These are phyloP conservation scores for Papilio demoleus DNA, from an alignment of 2,888 invertebrate species.

Conservation along the genomic window DNA sequence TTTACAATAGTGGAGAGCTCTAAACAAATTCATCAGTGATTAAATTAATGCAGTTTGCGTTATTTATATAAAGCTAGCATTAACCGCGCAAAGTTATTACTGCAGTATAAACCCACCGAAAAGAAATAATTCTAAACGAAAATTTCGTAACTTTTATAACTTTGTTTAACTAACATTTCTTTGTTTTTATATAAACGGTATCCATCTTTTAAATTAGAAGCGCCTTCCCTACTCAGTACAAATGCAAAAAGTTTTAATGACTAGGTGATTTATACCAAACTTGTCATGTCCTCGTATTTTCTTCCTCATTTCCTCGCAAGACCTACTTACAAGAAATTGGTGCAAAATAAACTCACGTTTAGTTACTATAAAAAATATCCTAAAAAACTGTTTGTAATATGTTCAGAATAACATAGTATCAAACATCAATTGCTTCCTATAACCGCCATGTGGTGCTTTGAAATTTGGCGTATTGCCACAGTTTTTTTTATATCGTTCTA, in stretches of 20 bases:
- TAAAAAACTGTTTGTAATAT: slow-evolving; percentile 1
- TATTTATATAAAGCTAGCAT: slow-evolving; percentile 22
- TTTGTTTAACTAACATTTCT: slow-evolving; percentile 32
- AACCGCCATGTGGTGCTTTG: slow-evolving; percentile 65
- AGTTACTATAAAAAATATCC: not conserved
- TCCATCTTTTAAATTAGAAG: slow-evolving; percentile 44
- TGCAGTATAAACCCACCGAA: slow-evolving; percentile 25
- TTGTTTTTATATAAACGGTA: slow-evolving; percentile 36
- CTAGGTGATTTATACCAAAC: slow-evolving; percentile 55
- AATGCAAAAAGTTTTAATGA: slow-evolving; percentile 65
- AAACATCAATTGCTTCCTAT: slow-evolving; percentile 50
- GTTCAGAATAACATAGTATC: slow-evolving; percentile 37
- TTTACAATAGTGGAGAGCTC: not conserved
- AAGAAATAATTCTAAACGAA: slow-evolving; percentile 23
- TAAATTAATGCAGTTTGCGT: slow-evolving; percentile 25
- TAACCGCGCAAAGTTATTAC: slow-evolving; percentile 31
- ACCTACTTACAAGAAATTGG: slow-evolving; percentile 6
- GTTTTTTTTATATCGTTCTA: slow-evolving; percentile 44
- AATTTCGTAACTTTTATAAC: slow-evolving; percentile 29
- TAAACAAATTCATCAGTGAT: slow-evolving; percentile 13
- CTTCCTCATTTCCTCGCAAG: slow-evolving; percentile 18
- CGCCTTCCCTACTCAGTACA: slow-evolving; percentile 50
- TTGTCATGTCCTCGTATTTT: slow-evolving; percentile 40
- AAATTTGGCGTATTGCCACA: slow-evolving; percentile 64
- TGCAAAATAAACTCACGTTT: not conserved